These are phyloP conservation scores for Morbakka virulenta DNA, from an alignment of 30 jellyfish, hydroid and myxozoan genomes.

Conservation along the genomic window DNA sequence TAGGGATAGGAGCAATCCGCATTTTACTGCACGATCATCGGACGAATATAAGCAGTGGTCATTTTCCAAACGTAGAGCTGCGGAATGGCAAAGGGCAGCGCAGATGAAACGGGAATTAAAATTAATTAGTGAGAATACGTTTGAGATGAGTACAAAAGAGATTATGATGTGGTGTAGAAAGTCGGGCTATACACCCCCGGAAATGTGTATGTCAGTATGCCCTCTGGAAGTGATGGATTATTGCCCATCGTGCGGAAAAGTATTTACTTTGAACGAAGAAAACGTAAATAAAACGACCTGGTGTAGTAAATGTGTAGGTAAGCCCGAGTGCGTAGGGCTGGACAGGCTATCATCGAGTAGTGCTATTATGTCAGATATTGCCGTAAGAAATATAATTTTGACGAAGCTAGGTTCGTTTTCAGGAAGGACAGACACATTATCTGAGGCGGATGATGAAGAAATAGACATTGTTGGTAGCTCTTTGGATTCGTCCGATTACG, in stretches of 20 bases:
- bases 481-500: neutral
- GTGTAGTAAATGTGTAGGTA: slow-evolving; percentile 50
- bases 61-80: slow-evolving; percentile 87
- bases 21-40: slow-evolving; percentile 57
- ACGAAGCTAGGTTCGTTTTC: neutral
- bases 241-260: slow-evolving; percentile 76
- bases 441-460: neutral
- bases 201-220: slow-evolving; percentile 32
- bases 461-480: slow-evolving; percentile 38
- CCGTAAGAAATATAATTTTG: slow-evolving; percentile 5
- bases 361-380: neutral
- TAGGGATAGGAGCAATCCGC: slow-evolving; percentile 23
- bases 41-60: slow-evolving; percentile 78
- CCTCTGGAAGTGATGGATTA: neutral
- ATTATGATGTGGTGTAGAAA: slow-evolving; percentile 83
- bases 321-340: neutral
- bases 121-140: neutral
- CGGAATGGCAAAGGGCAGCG: slow-evolving; percentile 91
- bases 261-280: neutral
- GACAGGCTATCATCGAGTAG: neutral
- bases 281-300: neutral
- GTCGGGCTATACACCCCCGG: slow-evolving; percentile 88
- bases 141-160: slow-evolving; percentile 53
- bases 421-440: neutral
- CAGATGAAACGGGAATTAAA: slow-evolving; percentile 37